Conservation (phyloP, 1,140 invertebrate genomes). For the Protaetia brevitarsis region DNA sequence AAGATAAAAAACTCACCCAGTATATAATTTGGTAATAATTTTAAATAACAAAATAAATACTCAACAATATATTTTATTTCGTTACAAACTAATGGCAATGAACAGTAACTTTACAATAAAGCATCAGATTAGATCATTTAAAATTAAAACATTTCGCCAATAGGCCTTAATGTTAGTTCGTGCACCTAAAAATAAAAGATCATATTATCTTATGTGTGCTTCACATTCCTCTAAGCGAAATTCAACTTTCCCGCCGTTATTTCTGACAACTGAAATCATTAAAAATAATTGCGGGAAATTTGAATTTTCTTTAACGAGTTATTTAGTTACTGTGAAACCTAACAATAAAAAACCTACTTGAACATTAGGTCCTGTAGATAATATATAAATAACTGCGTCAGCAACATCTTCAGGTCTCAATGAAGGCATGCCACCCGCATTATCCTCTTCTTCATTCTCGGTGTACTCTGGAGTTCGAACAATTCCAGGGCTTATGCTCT, state of each 20-base stretch:
- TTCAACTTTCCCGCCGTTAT: no score
- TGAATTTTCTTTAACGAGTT: neutral
- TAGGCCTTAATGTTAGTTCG: slow-evolving; percentile 21
- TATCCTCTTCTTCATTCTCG: slow-evolving; percentile 20
- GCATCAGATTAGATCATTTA: neutral
- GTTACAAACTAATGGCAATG: neutral
- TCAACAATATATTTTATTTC: no score
- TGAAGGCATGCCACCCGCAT: slow-evolving; percentile 24
- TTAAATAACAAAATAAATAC: no score
- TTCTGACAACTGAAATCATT: no score
- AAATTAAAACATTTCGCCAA: slow-evolving; percentile 14
- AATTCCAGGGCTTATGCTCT: slow-evolving; percentile 33
- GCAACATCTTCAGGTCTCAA: slow-evolving; percentile 53
- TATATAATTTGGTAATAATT: no score
- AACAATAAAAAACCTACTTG: slow-evolving; percentile 56
- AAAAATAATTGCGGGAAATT: no score
- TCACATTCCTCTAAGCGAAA: no score
- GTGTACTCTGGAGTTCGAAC: slow-evolving; percentile 25
- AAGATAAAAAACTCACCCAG: no score
- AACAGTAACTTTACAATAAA: neutral
- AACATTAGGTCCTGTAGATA: slow-evolving; percentile 54
- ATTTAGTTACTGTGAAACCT: neutral
- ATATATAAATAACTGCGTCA: slow-evolving; percentile 44
- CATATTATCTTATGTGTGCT: neutral
- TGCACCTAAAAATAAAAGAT: slow-evolving; percentile 5